phyloP scores from a whole-genome alignment of 1,140 invertebrate genomes.

The Octopus sinensis region DNA sequence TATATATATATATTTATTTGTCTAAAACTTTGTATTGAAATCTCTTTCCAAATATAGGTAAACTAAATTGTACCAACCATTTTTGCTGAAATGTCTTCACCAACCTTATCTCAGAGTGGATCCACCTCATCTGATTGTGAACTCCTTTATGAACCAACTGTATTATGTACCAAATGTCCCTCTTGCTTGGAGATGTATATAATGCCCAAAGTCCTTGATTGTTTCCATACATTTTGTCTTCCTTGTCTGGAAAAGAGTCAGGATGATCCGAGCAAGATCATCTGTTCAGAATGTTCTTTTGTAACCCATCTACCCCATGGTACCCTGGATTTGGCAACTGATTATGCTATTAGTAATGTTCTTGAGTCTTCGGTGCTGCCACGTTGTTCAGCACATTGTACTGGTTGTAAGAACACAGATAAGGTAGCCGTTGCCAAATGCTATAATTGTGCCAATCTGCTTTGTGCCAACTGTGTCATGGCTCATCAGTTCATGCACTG shows the following conservation, averaged over 20 bases:
- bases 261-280: slow-evolving; percentile 69
- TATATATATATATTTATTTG: too few species aligned
- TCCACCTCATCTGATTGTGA: slow-evolving; percentile 43
- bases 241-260: slow-evolving; percentile 82
- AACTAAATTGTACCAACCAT: too few species aligned
- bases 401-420: slow-evolving; percentile 61
- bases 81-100: slow-evolving; percentile 38
- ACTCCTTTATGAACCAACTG: slow-evolving; percentile 33
- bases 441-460: slow-evolving; percentile 89
- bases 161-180: slow-evolving; percentile 67
- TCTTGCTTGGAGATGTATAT: slow-evolving; percentile 77
- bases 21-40: too few species aligned
- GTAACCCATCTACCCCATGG: slow-evolving; percentile 65
- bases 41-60: too few species aligned
- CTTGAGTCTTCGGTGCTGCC: slow-evolving; percentile 64
- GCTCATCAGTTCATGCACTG: slow-evolving; percentile 98
- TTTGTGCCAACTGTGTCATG: slow-evolving; percentile 95
- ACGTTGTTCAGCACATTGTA: slow-evolving; percentile 55
- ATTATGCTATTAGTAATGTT: slow-evolving; percentile 67
- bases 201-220: slow-evolving; percentile 78
- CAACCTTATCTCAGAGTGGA: slow-evolving; percentile 46
- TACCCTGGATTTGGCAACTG: slow-evolving; percentile 66
- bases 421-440: slow-evolving; percentile 66
- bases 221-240: slow-evolving; percentile 95
- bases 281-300: slow-evolving; percentile 76